Percentiles rank a stretch among this genome's conserved stretches.
These are phyloP conservation scores for Aythya baeri DNA, from an alignment of 2,113 vertebrate genomes.

Conservation along the genomic window DNA sequence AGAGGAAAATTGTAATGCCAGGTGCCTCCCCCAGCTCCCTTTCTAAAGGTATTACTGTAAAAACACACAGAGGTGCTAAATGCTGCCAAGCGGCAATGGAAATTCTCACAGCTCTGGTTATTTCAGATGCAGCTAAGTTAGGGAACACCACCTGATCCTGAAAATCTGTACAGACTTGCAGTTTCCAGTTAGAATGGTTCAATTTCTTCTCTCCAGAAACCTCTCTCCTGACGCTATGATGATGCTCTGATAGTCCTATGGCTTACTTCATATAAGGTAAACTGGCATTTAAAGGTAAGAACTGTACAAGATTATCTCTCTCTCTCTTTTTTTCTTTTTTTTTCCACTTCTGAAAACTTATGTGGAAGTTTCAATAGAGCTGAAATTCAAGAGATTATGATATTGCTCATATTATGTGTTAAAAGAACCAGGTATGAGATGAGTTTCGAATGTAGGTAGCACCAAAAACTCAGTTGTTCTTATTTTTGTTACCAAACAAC, in stretches of 20 bases:
- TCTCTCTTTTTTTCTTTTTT: neutral
- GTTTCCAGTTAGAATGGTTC: neutral
- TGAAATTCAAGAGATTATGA: neutral
- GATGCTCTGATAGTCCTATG: neutral
- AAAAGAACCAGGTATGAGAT: neutral
- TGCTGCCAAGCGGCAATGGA: neutral
- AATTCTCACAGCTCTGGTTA: neutral
- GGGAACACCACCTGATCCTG: neutral
- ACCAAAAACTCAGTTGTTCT: neutral
- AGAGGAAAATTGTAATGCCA: slow-evolving; percentile 44
- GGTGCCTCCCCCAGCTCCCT: neutral
- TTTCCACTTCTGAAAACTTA: neutral
- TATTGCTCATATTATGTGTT: neutral
- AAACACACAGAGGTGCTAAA: slow-evolving; percentile 40
- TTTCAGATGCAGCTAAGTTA: neutral
- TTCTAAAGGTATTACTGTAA: slow-evolving; percentile 36
- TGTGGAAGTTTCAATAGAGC: neutral
- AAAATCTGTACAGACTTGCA: neutral
- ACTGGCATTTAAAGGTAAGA: neutral
- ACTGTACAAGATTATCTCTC: neutral
- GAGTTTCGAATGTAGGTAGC: neutral
- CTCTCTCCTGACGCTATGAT: neutral
- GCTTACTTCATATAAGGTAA: neutral
- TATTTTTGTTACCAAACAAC: neutral
- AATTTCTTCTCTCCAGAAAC: neutral